phyloP scores from a whole-genome alignment of 2,113 vertebrate genomes.

The Oceanites oceanicus region DNA sequence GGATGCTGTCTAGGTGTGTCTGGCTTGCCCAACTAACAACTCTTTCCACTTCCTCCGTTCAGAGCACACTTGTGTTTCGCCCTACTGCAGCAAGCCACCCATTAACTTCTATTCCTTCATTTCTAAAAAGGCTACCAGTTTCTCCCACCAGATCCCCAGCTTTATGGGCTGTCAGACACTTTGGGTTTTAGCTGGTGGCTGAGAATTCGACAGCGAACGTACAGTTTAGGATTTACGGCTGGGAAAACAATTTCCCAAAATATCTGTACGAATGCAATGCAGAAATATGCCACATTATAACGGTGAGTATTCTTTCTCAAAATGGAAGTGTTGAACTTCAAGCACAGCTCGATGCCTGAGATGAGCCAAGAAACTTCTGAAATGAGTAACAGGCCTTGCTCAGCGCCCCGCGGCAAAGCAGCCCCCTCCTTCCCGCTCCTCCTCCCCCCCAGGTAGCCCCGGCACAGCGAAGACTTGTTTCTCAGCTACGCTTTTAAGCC shows the following conservation, averaged over 20 bases:
- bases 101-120: background rate
- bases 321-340: constrained; percentile 48
- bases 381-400: constrained; percentile 14
- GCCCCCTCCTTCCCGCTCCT: background rate
- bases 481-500: background rate
- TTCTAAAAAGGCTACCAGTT: background rate
- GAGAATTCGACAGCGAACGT: background rate
- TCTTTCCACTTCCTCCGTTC: constrained; percentile 10
- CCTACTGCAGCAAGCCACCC: background rate
- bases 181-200: background rate
- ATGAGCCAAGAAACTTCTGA: constrained; percentile 44
- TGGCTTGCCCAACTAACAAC: constrained; percentile 50
- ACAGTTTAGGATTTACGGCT: background rate
- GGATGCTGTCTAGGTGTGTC: constrained; percentile 58
- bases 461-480: background rate
- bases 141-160: background rate
- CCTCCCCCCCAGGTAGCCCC: background rate
- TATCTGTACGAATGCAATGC: constrained; percentile 8
- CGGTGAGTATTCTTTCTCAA: constrained; percentile 39
- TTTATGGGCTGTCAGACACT: constrained; percentile 1
- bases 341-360: background rate
- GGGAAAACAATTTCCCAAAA: constrained; percentile 44
- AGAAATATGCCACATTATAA: constrained; percentile 26
- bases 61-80: background rate
- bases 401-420: background rate